Base-by-base conservation (phyloP, 2,888 invertebrate species). In the Metallyticus violacea region DNA sequence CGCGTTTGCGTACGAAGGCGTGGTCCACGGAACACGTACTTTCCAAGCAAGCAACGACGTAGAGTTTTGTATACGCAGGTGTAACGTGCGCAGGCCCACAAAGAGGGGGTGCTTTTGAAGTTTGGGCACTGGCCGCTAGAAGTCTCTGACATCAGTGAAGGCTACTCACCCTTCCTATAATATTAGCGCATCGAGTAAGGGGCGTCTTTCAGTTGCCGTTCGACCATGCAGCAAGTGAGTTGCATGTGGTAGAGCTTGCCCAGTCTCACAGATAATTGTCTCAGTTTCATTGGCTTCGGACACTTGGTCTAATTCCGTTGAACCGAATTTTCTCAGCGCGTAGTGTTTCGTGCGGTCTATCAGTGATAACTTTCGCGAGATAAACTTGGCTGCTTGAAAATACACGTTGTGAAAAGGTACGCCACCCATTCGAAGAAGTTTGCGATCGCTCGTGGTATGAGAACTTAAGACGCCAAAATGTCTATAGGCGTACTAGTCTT, bases 1-100 rank as follows among this genome's bases (percentile, higher is more conserved):
- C 85, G 62, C 81, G 27, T 81, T 85, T 81, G 79, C 76, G 62
- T 85, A 76, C 15, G 81, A 81, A 81, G 81, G 80, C 81, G 85
- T 85, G 85, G 81, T 80, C 62, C 40, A 62, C 40, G 22, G 40
- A 62, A 15, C 40, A 62, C 40, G 40, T 26, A 27, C n/a, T 79
- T 62, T 62, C 40, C 22, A 22, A 62, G 40, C 40, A 62, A 62
- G 40, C 22, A 62, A 22, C n/a, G n/a, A n/a, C 40, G 40, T 40
- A 40, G 40, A 15, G 40, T 15, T 62, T 62, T 6, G 6, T 62
- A 3, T 22, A 62, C 3, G 7, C 3, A 81, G 81, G 22, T 7
- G 81, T n/a, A 28, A 7, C 6, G 81, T 15, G 81, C 25, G 29
- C 81, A 81, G 28, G 81, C 29, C 25, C 28, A 81, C 25, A 26